Evolutionary conservation across 37 sponge, comb jelly and placozoan species (phyloP).

Genomic region (Oopsacas minuta): DNA sequence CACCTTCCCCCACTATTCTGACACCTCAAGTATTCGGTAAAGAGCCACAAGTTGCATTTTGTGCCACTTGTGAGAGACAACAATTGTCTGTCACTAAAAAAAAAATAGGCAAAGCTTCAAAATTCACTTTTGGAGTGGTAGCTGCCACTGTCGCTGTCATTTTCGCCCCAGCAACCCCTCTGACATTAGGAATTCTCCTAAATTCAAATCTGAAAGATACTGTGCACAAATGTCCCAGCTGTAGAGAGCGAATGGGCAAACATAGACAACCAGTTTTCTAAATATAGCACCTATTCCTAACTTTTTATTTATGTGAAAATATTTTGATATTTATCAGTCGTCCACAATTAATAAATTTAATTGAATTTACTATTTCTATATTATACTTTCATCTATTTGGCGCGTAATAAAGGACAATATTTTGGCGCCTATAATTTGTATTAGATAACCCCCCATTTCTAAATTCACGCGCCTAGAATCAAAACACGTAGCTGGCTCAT

Average conservation of each 20-base stretch:
- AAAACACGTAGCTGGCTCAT: no score
- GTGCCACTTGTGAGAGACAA: background rate
- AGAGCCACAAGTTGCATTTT: background rate
- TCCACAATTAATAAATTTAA: no score
- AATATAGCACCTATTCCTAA: background rate
- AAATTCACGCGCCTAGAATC: no score
- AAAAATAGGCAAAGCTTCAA: background rate
- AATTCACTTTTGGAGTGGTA: background rate
- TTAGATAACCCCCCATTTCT: no score
- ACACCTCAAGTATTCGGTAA: background rate
- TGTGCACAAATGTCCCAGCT: background rate
- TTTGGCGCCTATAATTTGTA: no score
- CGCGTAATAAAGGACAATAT: no score
- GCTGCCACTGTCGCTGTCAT: background rate
- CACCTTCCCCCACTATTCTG: background rate
- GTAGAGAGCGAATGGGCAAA: background rate
- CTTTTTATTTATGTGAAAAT: no score
- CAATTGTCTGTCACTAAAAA: background rate
- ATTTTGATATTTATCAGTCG: no score
- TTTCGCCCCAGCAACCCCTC: background rate
- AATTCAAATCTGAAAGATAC: background rate
- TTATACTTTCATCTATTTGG: no score
- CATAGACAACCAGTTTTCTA: background rate
- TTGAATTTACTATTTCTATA: no score
- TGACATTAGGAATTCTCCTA: background rate